A percentile compares a stretch with the other conserved stretches of the same genome.
Conservation (phyloP, 2,797 vertebrate genomes). For the Myoxocephalus aenaeus region DNA sequence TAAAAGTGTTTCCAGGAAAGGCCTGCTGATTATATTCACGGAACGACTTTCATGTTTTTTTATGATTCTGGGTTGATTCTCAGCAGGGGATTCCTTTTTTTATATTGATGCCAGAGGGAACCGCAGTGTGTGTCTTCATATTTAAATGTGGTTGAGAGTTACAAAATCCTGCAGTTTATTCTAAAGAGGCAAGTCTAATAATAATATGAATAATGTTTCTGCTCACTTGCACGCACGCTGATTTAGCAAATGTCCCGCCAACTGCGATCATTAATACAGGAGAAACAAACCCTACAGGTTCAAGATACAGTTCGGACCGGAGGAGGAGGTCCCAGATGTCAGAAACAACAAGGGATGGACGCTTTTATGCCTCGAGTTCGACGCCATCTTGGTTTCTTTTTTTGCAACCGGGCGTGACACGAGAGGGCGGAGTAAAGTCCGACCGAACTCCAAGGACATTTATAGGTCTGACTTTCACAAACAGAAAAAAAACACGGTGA, state of each 20-base stretch:
- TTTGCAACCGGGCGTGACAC: too few species aligned
- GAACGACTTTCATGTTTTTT: constrained; percentile 11
- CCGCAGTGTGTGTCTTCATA: neutral
- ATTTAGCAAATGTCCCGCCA: neutral
- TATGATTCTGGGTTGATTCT: constrained; percentile 49
- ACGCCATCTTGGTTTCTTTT: too few species aligned
- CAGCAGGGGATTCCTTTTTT: constrained; percentile 41
- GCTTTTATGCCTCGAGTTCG: too few species aligned
- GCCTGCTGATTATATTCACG: constrained; percentile 8
- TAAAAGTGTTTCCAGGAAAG: constrained; percentile 21
- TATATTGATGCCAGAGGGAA: neutral
- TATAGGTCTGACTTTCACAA: too few species aligned
- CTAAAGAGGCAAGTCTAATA: neutral
- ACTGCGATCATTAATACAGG: neutral
- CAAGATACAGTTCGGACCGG: too few species aligned
- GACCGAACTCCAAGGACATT: too few species aligned
- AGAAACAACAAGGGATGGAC: too few species aligned
- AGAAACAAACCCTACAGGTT: too few species aligned
- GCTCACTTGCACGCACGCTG: neutral
- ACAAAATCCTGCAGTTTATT: constrained; percentile 8
- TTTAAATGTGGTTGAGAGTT: neutral
- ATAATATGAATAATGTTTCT: neutral
- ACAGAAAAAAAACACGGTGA: too few species aligned
- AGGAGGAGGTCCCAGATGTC: too few species aligned
- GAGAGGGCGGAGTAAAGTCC: too few species aligned